Percentiles rank a stretch among this genome's conserved stretches.
Evolutionary conservation across 2,888 invertebrate genomes (phyloP).

Genomic region (Callyntrura sp.): DNA sequence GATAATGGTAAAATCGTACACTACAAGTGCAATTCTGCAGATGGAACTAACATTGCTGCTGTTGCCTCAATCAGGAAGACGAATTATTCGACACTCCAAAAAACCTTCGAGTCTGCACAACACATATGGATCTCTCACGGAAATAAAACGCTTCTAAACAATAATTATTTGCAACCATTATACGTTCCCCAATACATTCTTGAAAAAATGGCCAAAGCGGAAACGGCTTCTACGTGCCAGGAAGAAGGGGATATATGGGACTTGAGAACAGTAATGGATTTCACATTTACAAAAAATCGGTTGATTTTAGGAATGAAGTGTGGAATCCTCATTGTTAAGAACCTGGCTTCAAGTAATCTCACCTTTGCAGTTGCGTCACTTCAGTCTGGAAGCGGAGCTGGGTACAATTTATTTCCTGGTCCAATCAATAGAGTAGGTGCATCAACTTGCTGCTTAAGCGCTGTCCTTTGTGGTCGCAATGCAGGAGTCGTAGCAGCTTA

Average conservation of each 20-base stretch:
- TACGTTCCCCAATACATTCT: conserved; percentile 42
- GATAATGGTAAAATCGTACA: conserved; percentile 52
- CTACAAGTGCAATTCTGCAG: conserved; percentile 56
- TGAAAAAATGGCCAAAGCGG: conserved; percentile 37
- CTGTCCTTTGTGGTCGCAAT: background rate
- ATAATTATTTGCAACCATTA: conserved; percentile 55
- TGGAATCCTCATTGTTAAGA: conserved; percentile 44
- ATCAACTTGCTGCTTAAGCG: conserved; percentile 38
- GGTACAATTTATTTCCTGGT: conserved; percentile 15
- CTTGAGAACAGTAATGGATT: conserved; percentile 57
- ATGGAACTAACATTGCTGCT: conserved; percentile 57
- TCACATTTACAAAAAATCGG: conserved; percentile 34
- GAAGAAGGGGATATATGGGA: background rate
- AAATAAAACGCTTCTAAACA: background rate
- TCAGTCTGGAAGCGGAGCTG: background rate
- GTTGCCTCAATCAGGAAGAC: conserved; percentile 12
- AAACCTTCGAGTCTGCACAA: conserved; percentile 5
- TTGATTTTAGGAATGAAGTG: conserved; percentile 66
- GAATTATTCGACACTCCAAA: background rate
- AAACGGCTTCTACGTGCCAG: background rate
- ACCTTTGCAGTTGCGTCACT: conserved; percentile 6
- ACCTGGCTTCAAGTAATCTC: background rate
- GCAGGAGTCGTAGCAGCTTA: conserved; percentile 57
- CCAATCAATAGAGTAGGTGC: conserved; percentile 39
- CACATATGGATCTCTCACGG: conserved; percentile 55